Conservation (phyloP, 1,140 invertebrate genomes). For the Drosophila aff. region DNA sequence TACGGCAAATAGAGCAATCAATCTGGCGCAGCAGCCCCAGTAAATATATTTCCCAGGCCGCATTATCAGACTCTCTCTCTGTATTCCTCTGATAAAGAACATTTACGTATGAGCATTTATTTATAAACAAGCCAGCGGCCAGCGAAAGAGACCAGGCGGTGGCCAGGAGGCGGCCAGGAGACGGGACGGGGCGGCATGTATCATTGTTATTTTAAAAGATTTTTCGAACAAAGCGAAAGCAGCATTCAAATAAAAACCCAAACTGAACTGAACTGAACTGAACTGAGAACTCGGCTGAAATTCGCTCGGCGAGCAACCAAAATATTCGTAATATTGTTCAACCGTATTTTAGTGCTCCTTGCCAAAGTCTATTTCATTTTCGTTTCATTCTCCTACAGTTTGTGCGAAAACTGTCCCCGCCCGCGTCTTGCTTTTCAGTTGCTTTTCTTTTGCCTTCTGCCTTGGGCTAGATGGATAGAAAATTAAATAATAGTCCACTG, state of each 20-base stretch:
- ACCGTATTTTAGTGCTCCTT: constrained; percentile 69
- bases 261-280: constrained; percentile 35
- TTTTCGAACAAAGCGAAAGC: constrained; percentile 61
- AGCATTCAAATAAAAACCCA: constrained; percentile 21
- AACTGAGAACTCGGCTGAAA: constrained; percentile 20
- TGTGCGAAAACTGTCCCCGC: constrained; percentile 49
- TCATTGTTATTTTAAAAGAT: constrained; percentile 83
- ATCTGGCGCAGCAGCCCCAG: constrained; percentile 24
- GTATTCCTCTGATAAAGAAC: constrained; percentile 63
- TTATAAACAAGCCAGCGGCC: constrained; percentile 77
- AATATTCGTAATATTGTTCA: constrained; percentile 75
- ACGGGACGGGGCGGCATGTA: constrained; percentile 57
- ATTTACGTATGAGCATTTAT: constrained; percentile 82
- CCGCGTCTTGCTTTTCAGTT: constrained; percentile 15
- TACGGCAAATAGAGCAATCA: constrained; percentile 49
- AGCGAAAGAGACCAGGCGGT: constrained; percentile 13
- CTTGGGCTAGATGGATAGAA: constrained; percentile 56
- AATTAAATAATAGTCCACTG: constrained; percentile 78
- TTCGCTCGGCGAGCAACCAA: constrained; percentile 41
- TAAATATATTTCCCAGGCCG: constrained; percentile 39
- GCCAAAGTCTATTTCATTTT: constrained; percentile 51
- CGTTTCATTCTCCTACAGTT: constrained; percentile 39
- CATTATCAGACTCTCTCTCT: constrained; percentile 31
- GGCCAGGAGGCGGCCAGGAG: constrained; percentile 8
- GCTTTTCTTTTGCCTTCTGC: constrained; percentile 13